Base-by-base conservation (phyloP, 2,797 vertebrate species). In the Characodon lateralis region DNA sequence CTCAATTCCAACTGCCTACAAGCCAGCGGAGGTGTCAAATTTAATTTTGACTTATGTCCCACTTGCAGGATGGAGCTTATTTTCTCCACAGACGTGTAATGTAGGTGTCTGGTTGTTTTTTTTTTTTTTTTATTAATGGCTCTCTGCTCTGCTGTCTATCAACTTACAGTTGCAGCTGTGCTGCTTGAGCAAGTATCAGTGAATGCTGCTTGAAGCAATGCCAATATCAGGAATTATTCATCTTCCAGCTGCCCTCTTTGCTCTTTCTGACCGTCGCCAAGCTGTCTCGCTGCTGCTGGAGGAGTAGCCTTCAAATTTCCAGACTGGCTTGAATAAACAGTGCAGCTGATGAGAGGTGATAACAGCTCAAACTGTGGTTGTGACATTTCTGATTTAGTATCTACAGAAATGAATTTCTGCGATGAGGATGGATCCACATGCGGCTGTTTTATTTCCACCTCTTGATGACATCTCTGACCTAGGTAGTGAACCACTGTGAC, bases 341-440 rank as follows among this genome's bases (percentile, higher is more conserved):
- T 13, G 63, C 28, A 9, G 22, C 31, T 75, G 83, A 82, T 81
- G 51, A 31, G 24, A 68, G 31, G 43, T 43, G 76, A 83, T 74
- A 79, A 74, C 2, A 13, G 39, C 73, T 69, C 65, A 58, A 70
- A 81, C 72, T 73, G 51, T 39, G 71, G 48, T 24, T 16, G 50
- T 86, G 83, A 80, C 83, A 87, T 85, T 91, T 90, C 71, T 72
- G 72, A 73, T 73, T 76, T 71, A 80, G 16, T 74, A 73, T 82
- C 80, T 68, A 75, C 51, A 82, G 76, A 85, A 82, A 78, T 84
- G 74, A 84, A 88, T 89, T 85, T 87, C 53, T 6, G 48, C 20
- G 22, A 50, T 81, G 85, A 78, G 72, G 80, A 79, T 78, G 74
- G 72, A 69, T 65, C 58, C 71, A 56, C 10, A 55, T 35, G 51